phyloP scores from a whole-genome alignment of 92 coral and sea anemone genomes.

The Phymanthus crucifer region DNA sequence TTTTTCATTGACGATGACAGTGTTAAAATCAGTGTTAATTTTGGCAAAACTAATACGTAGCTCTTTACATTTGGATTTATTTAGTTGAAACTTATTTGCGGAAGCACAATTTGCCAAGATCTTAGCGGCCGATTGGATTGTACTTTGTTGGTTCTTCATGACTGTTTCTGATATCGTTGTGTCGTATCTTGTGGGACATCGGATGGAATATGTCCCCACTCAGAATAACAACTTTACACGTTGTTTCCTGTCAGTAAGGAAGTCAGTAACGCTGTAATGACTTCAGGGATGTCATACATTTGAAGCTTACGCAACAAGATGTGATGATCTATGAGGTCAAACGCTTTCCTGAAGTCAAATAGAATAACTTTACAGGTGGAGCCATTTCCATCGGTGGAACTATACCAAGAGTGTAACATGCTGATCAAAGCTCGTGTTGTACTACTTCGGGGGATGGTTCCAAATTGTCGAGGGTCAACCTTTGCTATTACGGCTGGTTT shows the following conservation, averaged over 20 bases:
- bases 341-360: slow-evolving; percentile 39
- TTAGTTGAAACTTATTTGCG: slow-evolving; percentile 20
- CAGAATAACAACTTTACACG: slow-evolving; percentile 24
- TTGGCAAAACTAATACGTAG: slow-evolving; percentile 12
- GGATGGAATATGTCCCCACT: slow-evolving; percentile 7
- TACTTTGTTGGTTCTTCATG: slow-evolving; percentile 14
- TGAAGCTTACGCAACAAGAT: slow-evolving; percentile 17
- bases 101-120: not conserved
- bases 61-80: slow-evolving; percentile 20
- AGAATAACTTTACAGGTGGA: slow-evolving; percentile 35
- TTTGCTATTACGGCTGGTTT: too few species aligned
- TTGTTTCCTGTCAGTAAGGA: not conserved
- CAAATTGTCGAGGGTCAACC: not conserved
- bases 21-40: not conserved
- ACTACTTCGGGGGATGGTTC: slow-evolving; percentile 24
- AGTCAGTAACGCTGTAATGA: not conserved
- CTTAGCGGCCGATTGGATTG: slow-evolving; percentile 29
- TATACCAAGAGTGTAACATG: slow-evolving; percentile 5
- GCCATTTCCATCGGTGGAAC: slow-evolving; percentile 28
- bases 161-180: too few species aligned
- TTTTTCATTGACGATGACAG: slow-evolving; percentile 4
- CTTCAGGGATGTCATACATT: not conserved
- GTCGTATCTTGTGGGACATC: too few species aligned
- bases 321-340: slow-evolving; percentile 43
- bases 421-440: slow-evolving; percentile 36